A percentile compares a stretch with the other conserved stretches of the same genome.
These are phyloP conservation scores for Oceanodroma leucorhoa DNA, from an alignment of 2,797 vertebrate genomes.

Conservation along the genomic window DNA sequence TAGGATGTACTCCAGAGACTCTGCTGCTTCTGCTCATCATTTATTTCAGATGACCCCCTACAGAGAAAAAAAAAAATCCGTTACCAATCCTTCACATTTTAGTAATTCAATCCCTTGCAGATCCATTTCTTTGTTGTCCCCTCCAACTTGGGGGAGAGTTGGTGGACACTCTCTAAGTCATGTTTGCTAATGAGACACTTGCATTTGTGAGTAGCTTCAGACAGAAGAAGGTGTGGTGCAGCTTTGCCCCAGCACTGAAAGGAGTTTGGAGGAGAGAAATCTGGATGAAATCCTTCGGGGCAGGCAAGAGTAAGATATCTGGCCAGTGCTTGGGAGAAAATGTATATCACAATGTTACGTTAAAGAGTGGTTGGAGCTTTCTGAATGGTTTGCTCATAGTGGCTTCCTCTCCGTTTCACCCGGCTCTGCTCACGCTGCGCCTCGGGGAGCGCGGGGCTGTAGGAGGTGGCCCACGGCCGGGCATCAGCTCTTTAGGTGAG, in stretches of 20 bases:
- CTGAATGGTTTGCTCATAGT: not conserved
- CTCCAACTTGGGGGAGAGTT: not conserved
- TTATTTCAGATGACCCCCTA: not conserved
- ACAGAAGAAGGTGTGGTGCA: not conserved
- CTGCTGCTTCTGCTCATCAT: not conserved
- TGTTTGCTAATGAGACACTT: not conserved
- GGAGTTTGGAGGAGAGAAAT: not conserved
- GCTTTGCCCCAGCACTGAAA: not conserved
- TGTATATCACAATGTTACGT: rapidly evolving
- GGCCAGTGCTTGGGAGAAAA: not conserved
- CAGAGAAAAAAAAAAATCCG: not conserved
- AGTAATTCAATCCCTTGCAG: not conserved
- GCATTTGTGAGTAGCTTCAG: not conserved
- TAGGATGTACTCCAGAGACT: not conserved
- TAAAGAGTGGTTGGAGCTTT: not conserved
- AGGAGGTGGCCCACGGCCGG: rapidly evolving
- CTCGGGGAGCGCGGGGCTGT: rapidly evolving
- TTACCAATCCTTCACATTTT: not conserved
- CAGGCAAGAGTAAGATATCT: not conserved
- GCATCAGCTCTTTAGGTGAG: too few relatives aligned
- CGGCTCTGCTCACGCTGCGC: not conserved
- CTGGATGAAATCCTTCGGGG: rapidly evolving
- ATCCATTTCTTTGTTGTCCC: not conserved
- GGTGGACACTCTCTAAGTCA: rapidly evolving
- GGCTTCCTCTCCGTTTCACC: not conserved